Percentiles rank a stretch among this genome's conserved stretches.
phyloP scores from a whole-genome alignment of 2,797 vertebrate genomes.

The Cygnus olor region DNA sequence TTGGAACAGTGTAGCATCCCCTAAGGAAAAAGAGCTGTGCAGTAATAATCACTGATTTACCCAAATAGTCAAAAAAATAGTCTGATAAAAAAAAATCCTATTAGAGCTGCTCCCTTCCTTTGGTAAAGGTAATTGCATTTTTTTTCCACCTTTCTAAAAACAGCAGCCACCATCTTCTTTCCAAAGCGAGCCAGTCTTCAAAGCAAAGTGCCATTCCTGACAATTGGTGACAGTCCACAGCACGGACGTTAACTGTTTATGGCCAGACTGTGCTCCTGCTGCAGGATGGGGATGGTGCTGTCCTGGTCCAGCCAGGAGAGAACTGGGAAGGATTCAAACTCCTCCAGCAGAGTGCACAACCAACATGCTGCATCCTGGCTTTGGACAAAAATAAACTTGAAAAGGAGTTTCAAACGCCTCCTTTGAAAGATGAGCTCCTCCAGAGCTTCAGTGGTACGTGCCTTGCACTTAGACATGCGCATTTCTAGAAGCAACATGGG shows the following conservation, averaged over 20 bases:
- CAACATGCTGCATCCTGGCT: not conserved
- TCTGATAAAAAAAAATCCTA: constrained; percentile 46
- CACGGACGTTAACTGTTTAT: not conserved
- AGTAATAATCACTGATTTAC: constrained; percentile 61
- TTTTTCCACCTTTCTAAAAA: not conserved
- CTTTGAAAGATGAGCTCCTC: not conserved
- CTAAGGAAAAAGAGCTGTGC: constrained; percentile 43
- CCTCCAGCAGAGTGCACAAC: not conserved
- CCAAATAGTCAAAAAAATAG: constrained; percentile 46
- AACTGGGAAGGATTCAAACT: not conserved
- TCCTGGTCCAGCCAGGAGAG: not conserved
- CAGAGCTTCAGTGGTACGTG: not conserved
- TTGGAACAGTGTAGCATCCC: constrained; percentile 37
- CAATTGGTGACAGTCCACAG: not conserved
- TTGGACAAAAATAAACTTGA: not conserved
- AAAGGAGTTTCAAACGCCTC: not conserved
- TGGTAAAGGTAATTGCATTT: constrained; percentile 30
- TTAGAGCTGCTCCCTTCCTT: constrained; percentile 18
- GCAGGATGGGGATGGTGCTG: fast-evolving
- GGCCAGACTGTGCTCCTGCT: not conserved
- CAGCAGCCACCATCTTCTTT: constrained; percentile 4
- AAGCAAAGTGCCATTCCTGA: not conserved
- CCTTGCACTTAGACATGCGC: not conserved
- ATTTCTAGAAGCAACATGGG: not conserved
- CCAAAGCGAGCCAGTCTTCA: not conserved